These are phyloP conservation scores for Colistium nudipinnis DNA, from an alignment of 2,113 vertebrate species.

Conservation along the genomic window DNA sequence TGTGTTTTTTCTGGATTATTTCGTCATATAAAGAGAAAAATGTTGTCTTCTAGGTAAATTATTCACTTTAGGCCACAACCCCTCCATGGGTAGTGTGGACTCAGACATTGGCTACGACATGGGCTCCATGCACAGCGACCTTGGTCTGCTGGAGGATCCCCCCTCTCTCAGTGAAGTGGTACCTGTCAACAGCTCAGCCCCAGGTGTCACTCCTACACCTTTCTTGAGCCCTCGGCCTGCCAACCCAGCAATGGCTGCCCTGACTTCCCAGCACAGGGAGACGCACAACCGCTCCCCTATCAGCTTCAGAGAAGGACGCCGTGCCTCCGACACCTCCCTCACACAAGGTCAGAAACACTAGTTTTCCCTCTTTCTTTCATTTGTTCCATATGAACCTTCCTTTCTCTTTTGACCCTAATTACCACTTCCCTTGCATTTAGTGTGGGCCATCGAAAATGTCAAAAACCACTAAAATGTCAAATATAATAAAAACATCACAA, in stretches of 20 bases:
- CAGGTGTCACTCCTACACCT: conserved; percentile 68
- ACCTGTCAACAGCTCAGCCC: conserved; percentile 79
- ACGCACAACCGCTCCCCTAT: conserved; percentile 94
- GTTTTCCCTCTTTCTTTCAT: neutral
- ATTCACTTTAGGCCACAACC: conserved; percentile 88
- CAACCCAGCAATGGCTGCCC: conserved; percentile 90
- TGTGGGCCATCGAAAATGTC: too few relatives aligned
- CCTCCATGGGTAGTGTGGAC: conserved; percentile 90
- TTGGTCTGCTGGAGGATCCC: conserved; percentile 87
- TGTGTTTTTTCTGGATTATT: neutral
- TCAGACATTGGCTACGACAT: conserved; percentile 88
- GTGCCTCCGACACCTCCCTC: conserved; percentile 96
- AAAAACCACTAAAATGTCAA: too few relatives aligned
- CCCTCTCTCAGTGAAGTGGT: conserved; percentile 87
- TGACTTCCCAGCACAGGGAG: conserved; percentile 90
- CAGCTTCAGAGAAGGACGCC: conserved; percentile 95
- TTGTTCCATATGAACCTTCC: neutral
- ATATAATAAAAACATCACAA: too few relatives aligned
- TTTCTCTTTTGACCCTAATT: neutral
- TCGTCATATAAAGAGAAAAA: neutral
- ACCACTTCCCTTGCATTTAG: neutral
- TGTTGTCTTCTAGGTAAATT: conserved; percentile 84
- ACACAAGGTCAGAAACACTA: conserved; percentile 87
- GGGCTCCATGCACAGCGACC: conserved; percentile 90
- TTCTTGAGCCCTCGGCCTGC: conserved; percentile 87